Percentiles rank a stretch among this genome's conserved stretches.
These are phyloP conservation scores for Limenitis camilla DNA, from an alignment of 2,888 invertebrate species.

Conservation along the genomic window DNA sequence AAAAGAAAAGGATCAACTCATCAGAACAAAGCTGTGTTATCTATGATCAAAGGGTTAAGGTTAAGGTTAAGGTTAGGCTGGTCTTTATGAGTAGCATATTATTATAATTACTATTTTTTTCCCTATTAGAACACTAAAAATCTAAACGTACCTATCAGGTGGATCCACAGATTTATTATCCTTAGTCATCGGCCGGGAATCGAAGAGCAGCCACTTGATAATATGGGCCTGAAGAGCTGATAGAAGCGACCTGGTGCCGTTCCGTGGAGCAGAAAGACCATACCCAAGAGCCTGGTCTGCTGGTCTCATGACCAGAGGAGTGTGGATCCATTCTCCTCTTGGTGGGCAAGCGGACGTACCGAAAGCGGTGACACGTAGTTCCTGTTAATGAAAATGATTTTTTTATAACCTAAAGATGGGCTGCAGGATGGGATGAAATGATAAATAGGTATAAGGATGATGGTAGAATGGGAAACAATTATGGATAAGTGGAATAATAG, in stretches of 20 bases:
- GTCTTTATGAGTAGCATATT: too few relatives aligned
- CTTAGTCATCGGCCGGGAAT: slow-evolving; percentile 59
- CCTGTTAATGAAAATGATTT: slow-evolving; percentile 48
- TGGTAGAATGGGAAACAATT: too few relatives aligned
- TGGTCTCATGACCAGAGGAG: slow-evolving; percentile 77
- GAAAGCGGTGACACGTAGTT: slow-evolving; percentile 77
- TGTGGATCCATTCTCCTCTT: slow-evolving; percentile 82
- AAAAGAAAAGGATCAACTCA: too few relatives aligned
- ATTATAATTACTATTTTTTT: too few relatives aligned
- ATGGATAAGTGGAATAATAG: too few relatives aligned
- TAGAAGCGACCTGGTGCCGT: slow-evolving; percentile 77
- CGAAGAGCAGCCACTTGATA: slow-evolving; percentile 80
- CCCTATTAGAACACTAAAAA: background rate
- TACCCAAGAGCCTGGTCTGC: slow-evolving; percentile 75
- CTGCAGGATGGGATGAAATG: too few relatives aligned
- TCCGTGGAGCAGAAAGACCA: slow-evolving; percentile 78
- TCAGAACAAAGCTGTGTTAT: background rate
- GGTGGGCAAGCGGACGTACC: slow-evolving; percentile 80
- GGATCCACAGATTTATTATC: slow-evolving; percentile 64
- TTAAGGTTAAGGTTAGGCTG: too few relatives aligned
- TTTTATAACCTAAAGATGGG: too few relatives aligned
- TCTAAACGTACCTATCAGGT: slow-evolving; percentile 67
- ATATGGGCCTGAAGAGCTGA: slow-evolving; percentile 81
- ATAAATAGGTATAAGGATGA: too few relatives aligned
- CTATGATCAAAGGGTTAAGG: background rate